Conservation (phyloP, 2,797 vertebrate species). For the Etheostoma perlongum region DNA sequence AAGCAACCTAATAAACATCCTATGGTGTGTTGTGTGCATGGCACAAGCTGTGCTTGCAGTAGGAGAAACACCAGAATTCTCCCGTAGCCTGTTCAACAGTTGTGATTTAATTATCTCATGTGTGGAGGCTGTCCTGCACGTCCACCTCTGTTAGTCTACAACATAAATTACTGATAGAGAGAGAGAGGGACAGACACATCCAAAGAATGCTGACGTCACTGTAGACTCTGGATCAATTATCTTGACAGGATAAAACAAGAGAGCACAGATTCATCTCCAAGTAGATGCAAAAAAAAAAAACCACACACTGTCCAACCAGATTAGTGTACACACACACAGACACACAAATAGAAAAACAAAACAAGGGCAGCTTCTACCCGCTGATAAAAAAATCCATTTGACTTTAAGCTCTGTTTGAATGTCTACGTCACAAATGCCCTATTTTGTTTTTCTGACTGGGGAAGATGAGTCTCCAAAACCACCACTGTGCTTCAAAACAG, state of each 20-base stretch:
- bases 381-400: conserved; percentile 25
- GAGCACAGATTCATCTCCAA: background rate
- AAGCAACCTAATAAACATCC: conserved; percentile 19
- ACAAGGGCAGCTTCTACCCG: conserved; percentile 1
- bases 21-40: background rate
- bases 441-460: conserved; percentile 41
- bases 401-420: conserved; percentile 10
- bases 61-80: conserved; percentile 12
- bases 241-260: conserved; percentile 29
- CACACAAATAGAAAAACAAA: background rate
- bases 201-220: conserved; percentile 33
- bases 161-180: conserved; percentile 37
- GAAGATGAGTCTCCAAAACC: conserved; percentile 54
- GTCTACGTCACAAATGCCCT: conserved; percentile 6
- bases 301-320: conserved; percentile 1
- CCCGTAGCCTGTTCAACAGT: conserved; percentile 6
- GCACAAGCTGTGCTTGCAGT: conserved; percentile 17
- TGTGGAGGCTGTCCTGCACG: conserved; percentile 4
- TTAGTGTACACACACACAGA: background rate
- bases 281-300: conserved; percentile 14
- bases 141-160: conserved; percentile 28
- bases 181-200: conserved; percentile 18
- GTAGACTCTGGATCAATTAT: conserved; percentile 39
- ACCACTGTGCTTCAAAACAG: conserved; percentile 74
- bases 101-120: conserved; percentile 39